These are phyloP conservation scores for Halichoerus grypus DNA, from an alignment of 2,113 vertebrate genomes.

Conservation along the genomic window DNA sequence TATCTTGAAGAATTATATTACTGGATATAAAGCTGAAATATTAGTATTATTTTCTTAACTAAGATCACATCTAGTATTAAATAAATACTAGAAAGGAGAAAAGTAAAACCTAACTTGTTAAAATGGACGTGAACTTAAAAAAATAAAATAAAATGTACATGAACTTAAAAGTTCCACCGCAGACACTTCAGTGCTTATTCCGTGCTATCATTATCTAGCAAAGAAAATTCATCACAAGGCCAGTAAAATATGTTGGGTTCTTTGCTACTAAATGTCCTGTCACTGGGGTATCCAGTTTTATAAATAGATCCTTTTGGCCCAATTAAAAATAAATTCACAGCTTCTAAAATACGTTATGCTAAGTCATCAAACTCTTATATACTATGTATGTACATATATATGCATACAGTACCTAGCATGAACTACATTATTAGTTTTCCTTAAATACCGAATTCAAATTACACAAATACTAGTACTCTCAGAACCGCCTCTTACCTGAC, in stretches of 20 bases:
- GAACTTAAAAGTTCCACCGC: not conserved
- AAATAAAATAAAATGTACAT: not conserved
- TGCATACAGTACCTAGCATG: not conserved
- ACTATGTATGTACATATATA: not conserved
- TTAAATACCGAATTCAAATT: slow-evolving; percentile 25
- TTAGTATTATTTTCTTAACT: not conserved
- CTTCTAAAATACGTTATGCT: not conserved
- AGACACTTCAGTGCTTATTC: not conserved
- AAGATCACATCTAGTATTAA: slow-evolving; percentile 22
- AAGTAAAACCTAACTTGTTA: not conserved
- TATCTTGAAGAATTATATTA: slow-evolving; percentile 40
- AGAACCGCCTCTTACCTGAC: slow-evolving; percentile 90
- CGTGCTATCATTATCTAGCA: not conserved
- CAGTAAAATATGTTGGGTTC: not conserved
- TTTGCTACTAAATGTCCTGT: not conserved
- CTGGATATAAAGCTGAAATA: slow-evolving; percentile 53
- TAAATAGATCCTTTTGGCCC: not conserved
- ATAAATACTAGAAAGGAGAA: slow-evolving; percentile 6
- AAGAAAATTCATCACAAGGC: not conserved
- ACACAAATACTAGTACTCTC: not conserved
- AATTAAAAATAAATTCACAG: slow-evolving; percentile 21
- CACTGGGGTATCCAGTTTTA: not conserved
- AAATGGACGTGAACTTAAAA: not conserved
- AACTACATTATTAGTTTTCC: not conserved
- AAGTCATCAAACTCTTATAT: not conserved